Conservation (phyloP, 2,113 vertebrate genomes). For the Sus scrofa region DNA sequence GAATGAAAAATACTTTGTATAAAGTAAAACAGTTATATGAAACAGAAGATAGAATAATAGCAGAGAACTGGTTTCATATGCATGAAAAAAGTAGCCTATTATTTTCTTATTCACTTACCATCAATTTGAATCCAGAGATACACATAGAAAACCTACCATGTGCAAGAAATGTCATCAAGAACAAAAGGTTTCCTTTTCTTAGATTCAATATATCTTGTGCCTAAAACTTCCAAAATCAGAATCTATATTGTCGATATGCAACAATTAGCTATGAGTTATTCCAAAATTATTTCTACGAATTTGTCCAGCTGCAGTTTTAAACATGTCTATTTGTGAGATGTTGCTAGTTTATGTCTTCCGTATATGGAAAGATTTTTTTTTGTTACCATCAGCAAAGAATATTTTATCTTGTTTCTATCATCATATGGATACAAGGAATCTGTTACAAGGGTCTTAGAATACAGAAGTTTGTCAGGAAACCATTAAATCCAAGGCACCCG, state of each 20-base stretch:
- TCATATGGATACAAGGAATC: background rate
- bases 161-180: background rate
- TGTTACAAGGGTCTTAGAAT: background rate
- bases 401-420: conserved; percentile 37
- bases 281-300: background rate
- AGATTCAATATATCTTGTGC: background rate
- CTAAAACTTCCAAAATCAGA: conserved; percentile 12
- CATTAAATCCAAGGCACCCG: background rate
- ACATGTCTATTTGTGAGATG: background rate
- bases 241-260: background rate
- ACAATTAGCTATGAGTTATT: background rate
- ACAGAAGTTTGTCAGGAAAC: background rate
- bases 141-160: background rate
- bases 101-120: conserved; percentile 46
- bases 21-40: conserved; percentile 41
- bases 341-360: background rate
- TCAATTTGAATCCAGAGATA: background rate
- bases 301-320: background rate
- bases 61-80: conserved; percentile 37
- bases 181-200: background rate
- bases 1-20: background rate
- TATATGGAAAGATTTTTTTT: conserved; percentile 24
- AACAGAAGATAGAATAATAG: background rate
- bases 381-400: background rate
- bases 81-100: background rate